Evolutionary conservation across 1,140 invertebrate species (phyloP).

Genomic region (Oncopodura yosiiana): DNA sequence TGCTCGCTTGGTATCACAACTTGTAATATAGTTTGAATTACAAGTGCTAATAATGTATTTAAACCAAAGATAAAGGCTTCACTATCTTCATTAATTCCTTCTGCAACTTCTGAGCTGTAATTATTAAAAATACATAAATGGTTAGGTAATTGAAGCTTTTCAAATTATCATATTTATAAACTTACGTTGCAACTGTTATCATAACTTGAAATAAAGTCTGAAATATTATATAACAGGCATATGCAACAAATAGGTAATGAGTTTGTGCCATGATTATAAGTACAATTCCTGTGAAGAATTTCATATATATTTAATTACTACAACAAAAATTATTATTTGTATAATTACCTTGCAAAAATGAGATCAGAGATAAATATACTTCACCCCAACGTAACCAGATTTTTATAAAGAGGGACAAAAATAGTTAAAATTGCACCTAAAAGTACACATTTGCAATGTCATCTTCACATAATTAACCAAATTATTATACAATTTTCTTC

Average conservation of each 20-base stretch:
- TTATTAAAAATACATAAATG: neutral
- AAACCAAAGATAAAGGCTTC: constrained; percentile 82
- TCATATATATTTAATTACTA: no score
- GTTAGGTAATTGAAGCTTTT: neutral
- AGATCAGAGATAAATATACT: constrained; percentile 45
- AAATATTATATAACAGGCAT: constrained; percentile 62
- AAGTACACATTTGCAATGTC: neutral
- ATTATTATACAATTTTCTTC: constrained; percentile 35
- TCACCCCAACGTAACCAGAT: constrained; percentile 51
- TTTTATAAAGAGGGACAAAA: constrained; percentile 42
- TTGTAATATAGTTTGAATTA: constrained; percentile 66
- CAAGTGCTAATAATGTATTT: constrained; percentile 69
- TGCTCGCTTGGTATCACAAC: constrained; percentile 48
- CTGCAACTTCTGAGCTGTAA: constrained; percentile 68
- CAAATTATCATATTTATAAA: constrained; percentile 18
- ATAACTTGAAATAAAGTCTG: constrained; percentile 69
- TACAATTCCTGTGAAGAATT: no score
- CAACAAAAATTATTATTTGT: no score
- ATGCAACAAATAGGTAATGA: constrained; percentile 57
- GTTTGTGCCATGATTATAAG: constrained; percentile 53
- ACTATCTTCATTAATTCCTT: constrained; percentile 63
- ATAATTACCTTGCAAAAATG: constrained; percentile 55
- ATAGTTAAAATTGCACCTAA: constrained; percentile 40
- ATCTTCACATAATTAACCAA: neutral
- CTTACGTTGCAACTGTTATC: constrained; percentile 73